Conservation (phyloP, 2,888 invertebrate species). For the Torymus tubicola region DNA sequence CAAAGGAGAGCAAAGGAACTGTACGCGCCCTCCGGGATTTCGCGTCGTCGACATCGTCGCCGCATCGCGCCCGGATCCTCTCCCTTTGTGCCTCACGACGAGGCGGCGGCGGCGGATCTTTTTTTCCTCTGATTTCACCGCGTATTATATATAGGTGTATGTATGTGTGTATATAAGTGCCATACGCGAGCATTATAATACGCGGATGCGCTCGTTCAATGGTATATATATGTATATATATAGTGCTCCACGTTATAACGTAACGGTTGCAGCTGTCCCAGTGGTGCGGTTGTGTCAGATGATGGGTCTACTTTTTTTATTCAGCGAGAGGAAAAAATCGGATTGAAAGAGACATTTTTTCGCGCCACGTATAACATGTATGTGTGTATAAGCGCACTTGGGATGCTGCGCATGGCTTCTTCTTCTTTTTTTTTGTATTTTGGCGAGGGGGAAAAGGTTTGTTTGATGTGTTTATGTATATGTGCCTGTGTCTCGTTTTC, state of each 20-base stretch:
- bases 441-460: too few relatives aligned
- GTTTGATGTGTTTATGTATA: too few relatives aligned
- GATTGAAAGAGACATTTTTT: slow-evolving; percentile 18
- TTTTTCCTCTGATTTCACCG: slow-evolving; percentile 70
- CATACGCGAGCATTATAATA: neutral
- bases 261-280: slow-evolving; percentile 38
- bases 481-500: neutral
- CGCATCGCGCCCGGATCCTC: slow-evolving; percentile 66
- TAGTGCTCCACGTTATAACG: neutral
- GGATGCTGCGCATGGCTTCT: too few relatives aligned
- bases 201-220: neutral
- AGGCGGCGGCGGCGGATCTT: slow-evolving; percentile 63
- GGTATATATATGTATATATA: too few relatives aligned
- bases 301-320: neutral
- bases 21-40: slow-evolving; percentile 57
- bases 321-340: neutral
- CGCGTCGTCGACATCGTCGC: slow-evolving; percentile 24
- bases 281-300: neutral
- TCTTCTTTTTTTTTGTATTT: neutral
- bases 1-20: slow-evolving; percentile 23
- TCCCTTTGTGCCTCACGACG: slow-evolving; percentile 52
- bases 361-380: too few relatives aligned
- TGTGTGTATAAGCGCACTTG: too few relatives aligned
- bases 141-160: neutral
- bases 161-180: neutral